Percentiles rank a stretch among this genome's conserved stretches.
phyloP scores from a whole-genome alignment of 2,888 invertebrate genomes.

The Xestia xanthographa region DNA sequence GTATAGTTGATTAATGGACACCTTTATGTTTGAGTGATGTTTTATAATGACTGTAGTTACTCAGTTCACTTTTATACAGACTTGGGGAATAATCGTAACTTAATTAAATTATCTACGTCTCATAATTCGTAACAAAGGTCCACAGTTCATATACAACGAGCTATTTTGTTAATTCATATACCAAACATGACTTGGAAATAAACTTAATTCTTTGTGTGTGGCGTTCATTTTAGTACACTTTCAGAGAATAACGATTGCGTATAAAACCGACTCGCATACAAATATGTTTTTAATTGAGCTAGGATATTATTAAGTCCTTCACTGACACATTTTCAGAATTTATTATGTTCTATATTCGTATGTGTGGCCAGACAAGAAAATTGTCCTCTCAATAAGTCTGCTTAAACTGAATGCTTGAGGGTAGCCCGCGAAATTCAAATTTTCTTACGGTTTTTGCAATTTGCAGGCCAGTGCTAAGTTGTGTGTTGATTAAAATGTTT shows the following conservation, averaged over 20 bases:
- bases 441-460: too few species aligned
- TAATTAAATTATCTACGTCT: background rate
- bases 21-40: background rate
- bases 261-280: conserved; percentile 13
- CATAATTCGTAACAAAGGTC: background rate
- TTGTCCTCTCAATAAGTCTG: background rate
- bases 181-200: conserved; percentile 10
- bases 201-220: conserved; percentile 17
- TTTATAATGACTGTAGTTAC: background rate
- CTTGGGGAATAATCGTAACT: too few species aligned
- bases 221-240: conserved; percentile 5
- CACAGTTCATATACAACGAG: background rate
- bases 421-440: too few species aligned
- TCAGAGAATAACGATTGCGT: conserved; percentile 14
- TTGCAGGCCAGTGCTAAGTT: too few species aligned
- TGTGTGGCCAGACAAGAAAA: background rate
- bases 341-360: conserved; percentile 4
- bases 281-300: conserved; percentile 17
- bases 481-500: too few species aligned
- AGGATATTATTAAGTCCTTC: background rate
- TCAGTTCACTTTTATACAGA: background rate
- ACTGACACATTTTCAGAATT: background rate
- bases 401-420: too few species aligned
- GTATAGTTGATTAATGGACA: conserved; percentile 36
- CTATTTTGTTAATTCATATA: background rate